Evolutionary conservation across 2,113 vertebrate genomes (phyloP).

Genomic region (Protobothrops mucrosquamatus): DNA sequence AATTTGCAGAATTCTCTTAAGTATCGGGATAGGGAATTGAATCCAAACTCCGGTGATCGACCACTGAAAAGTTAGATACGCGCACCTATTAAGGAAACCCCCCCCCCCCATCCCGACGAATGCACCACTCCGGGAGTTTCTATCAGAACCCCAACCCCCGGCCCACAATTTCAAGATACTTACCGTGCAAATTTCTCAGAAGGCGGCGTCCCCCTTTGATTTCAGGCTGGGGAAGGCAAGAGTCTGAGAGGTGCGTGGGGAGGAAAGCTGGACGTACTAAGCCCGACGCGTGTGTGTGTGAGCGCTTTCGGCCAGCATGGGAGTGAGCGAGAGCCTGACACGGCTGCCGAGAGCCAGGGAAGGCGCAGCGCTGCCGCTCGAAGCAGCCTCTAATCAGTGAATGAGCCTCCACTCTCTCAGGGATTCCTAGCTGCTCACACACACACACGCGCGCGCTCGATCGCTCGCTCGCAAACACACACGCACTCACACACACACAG

Average conservation of each 20-base stretch:
- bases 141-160: not conserved
- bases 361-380: conserved; percentile 86
- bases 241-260: conserved; percentile 68
- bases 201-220: conserved; percentile 54
- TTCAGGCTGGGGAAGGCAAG: conserved; percentile 48
- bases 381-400: conserved; percentile 84
- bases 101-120: not conserved
- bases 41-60: not conserved
- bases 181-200: conserved; percentile 77
- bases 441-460: conserved; percentile 24
- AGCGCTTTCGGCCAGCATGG: conserved; percentile 82
- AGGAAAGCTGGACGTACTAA: conserved; percentile 79
- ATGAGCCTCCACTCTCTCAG: conserved; percentile 81
- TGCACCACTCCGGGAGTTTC: not conserved
- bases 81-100: not conserved
- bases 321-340: conserved; percentile 68
- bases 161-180: conserved; percentile 61
- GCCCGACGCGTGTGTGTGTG: conserved; percentile 74
- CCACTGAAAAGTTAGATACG: conserved; percentile 55
- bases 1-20: conserved; percentile 25
- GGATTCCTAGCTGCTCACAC: conserved; percentile 63
- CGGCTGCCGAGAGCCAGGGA: conserved; percentile 66
- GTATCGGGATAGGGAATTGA: not conserved
- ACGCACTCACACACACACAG: conserved; percentile 55
- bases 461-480: not conserved